phyloP scores from a whole-genome alignment of 2,888 invertebrate genomes.

The Biston betularia region DNA sequence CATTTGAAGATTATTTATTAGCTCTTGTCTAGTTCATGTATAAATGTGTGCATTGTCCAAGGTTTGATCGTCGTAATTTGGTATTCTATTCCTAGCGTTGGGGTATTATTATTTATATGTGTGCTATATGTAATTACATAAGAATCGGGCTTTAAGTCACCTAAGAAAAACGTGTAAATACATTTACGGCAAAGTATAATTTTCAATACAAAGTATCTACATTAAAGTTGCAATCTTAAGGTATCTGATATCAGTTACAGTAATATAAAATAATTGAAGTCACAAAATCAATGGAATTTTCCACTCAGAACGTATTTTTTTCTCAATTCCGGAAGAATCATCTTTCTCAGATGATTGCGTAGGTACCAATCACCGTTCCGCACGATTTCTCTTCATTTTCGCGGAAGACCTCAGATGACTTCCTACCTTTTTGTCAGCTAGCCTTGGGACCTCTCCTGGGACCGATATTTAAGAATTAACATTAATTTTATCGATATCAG shows the following conservation, averaged over 20 bases:
- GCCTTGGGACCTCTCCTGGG: constrained; percentile 53
- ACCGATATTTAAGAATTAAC: constrained; percentile 73
- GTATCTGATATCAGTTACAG: neutral
- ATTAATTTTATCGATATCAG: constrained; percentile 67
- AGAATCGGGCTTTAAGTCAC: no score
- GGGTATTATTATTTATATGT: no score
- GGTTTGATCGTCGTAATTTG: no score
- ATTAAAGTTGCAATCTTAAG: neutral
- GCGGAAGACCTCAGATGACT: constrained; percentile 49
- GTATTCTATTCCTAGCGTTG: no score
- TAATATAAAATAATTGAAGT: neutral
- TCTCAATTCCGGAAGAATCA: constrained; percentile 46
- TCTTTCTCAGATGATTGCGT: constrained; percentile 30
- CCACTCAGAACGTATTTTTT: constrained; percentile 4
- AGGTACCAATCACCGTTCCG: constrained; percentile 56
- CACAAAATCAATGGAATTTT: neutral
- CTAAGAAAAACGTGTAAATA: no score
- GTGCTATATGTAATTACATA: no score
- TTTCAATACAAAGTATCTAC: neutral
- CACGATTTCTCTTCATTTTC: constrained; percentile 53
- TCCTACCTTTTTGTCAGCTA: constrained; percentile 57
- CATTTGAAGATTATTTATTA: no score
- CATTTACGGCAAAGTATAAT: neutral
- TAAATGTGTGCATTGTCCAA: no score
- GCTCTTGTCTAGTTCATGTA: no score